A percentile compares a stretch with the other conserved stretches of the same genome.
These are phyloP conservation scores for Steinernema scapterisci DNA, from an alignment of 2,888 invertebrate species.

Conservation along the genomic window DNA sequence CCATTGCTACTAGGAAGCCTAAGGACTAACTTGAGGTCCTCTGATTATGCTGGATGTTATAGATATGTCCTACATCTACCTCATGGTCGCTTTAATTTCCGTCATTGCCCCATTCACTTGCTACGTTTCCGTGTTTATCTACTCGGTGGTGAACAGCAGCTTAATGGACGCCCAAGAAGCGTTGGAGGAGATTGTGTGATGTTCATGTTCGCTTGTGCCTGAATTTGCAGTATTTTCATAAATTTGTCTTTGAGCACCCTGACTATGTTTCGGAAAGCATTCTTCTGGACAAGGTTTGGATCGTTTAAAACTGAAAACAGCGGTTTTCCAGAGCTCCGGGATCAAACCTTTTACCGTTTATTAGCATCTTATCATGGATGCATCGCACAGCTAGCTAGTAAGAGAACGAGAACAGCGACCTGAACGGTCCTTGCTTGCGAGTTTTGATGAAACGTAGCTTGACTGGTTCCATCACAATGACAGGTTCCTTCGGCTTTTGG, in stretches of 20 bases:
- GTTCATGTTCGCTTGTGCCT: neutral
- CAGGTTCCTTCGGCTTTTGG: no score
- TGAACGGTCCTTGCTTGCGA: no score
- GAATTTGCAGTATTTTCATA: neutral
- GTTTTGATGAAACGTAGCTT: no score
- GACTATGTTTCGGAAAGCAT: neutral
- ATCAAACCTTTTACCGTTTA: no score
- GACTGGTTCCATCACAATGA: no score
- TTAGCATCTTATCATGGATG: no score
- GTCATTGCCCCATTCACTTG: constrained; percentile 7
- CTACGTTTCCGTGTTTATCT: neutral
- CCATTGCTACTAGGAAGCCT: no score
- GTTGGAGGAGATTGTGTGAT: neutral
- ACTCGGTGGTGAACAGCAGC: neutral
- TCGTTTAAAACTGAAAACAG: no score
- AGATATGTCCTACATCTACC: constrained; percentile 8
- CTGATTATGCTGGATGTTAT: neutral
- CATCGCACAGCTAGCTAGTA: no score
- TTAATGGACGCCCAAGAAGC: neutral
- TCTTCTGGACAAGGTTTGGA: no score
- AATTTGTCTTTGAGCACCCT: neutral
- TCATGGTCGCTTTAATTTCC: neutral
- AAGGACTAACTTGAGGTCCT: neutral
- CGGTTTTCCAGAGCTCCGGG: no score
- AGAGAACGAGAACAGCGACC: no score